Evolutionary conservation across 2,888 invertebrate species (phyloP), one percentile per base, ranked within the genome.

Genomic region (Agrilus biguttatus): DNA sequence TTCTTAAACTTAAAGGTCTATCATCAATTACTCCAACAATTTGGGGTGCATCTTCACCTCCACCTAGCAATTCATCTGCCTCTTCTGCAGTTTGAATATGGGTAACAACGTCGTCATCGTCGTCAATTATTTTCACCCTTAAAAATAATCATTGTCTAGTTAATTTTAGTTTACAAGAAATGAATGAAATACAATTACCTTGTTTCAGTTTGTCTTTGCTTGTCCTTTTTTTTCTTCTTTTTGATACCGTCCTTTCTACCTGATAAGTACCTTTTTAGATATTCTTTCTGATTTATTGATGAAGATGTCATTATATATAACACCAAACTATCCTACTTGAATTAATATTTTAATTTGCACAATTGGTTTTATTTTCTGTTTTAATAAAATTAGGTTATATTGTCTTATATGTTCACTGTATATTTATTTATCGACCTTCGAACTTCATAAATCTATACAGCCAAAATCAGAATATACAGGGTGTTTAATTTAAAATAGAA

Each of bases 11-110:
- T 42, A 77, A 71, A 0, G 85, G 83, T 51, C 85, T 63, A 38
- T 92, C 91, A 60, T 92, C 92, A 39, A 90, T 75, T 41, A 92
- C 75, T 1, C 85, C 90, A 0, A 85, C 92, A 48, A 95, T 81
- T 62, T 85, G 84, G 0, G 95, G 95, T 1, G 84, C 88, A 62
- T 93, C 90, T 58, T 95, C 93, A n/a, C 75, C 76, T 1, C 78
- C 73, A 42, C 80, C 73, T 37, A 79, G 73, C 3, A 85, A 72
- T 41, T 84, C 79, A 41, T 84, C 81, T 46, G 76, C 75, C 36
- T 77, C 76, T 17, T 77, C 75, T 1, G 77, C 61, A 0, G 78
- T 65, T 32, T 76, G 70, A 23, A 78, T 67, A 42, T 75, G 73
- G 2, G 74, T 72, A 4, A 80, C 52, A 50, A 81, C 79, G 39